Conservation (phyloP, 2,113 vertebrate species). For the Pachycephala philippinensis region DNA sequence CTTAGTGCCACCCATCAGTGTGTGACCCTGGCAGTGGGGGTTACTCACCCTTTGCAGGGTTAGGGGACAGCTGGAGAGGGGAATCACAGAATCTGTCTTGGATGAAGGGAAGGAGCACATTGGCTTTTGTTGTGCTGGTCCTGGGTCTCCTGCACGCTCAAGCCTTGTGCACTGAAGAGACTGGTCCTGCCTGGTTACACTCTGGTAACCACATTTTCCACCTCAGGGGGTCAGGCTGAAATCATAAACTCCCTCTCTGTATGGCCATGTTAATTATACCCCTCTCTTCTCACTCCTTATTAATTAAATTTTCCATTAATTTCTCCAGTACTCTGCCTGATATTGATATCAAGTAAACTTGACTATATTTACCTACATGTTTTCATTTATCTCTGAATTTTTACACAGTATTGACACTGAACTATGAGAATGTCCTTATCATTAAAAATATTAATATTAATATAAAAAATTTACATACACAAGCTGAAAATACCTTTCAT, state of each 20-base stretch:
- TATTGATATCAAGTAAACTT: not conserved
- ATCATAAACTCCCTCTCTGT: not conserved
- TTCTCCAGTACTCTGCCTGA: not conserved
- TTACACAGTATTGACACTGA: not conserved
- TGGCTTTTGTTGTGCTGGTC: not conserved
- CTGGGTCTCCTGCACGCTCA: fast-evolving
- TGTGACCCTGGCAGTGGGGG: fast-evolving
- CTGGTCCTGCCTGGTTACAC: not conserved
- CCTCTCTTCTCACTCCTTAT: not conserved
- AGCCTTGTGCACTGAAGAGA: fast-evolving
- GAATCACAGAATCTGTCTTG: not conserved
- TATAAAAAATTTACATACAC: not conserved
- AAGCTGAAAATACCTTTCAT: not conserved
- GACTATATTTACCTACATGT: not conserved
- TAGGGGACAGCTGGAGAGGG: not conserved
- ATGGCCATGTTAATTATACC: not conserved
- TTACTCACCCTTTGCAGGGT: fast-evolving
- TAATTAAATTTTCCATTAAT: not conserved
- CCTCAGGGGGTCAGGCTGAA: not conserved
- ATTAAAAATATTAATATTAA: not conserved
- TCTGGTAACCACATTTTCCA: fast-evolving
- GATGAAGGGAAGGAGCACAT: fast-evolving
- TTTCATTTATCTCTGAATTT: not conserved
- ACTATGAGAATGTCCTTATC: not conserved
- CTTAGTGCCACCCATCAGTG: fast-evolving